Evolutionary conservation across 2,797 vertebrate species (phyloP), one percentile per base, ranked within the genome.

Genomic region (Cuniculus paca): DNA sequence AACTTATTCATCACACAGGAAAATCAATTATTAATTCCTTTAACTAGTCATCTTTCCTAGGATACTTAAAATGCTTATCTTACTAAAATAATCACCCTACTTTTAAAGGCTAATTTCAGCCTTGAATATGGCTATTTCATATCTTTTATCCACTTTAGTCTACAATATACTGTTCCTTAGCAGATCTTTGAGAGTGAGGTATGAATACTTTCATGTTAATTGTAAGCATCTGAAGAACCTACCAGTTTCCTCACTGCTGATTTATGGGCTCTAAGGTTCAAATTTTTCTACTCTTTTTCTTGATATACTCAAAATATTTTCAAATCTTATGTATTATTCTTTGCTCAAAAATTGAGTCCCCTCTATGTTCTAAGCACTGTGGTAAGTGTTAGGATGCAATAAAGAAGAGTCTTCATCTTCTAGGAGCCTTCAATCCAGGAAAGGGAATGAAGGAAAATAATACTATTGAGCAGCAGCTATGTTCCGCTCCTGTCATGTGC

Each of bases 141-240:
- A 39, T 79, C 20, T 3, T 80, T 87, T 88, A 79, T 3, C 12
- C n/a, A 89, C 9, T 87, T 85, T 36, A 50, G 6, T 72, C 28
- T 74, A 0, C 20, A 83, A 94, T 75, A 56, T 75, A 86, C 39
- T 74, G 19, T 75, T 92, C 56, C 61, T 84, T 82, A 28, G 52
- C 48, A 83, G 22, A 83, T 39, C 60, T 94, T 90, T 85, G 26
- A 88, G 31, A 93, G 50, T n/a, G 78, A 82, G 79, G 70, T 20
- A 45, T 39, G 65, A 91, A 87, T 91, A 78, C 65, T 95, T 94
- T 75, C 63, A 84, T 84, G 45, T 93, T 85, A 82, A 77, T 80
- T 82, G 24, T 58, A 72, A 89, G 91, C 36, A 72, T 77, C n/a
- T 16, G 48, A 87, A 50, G 39, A 87, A 45, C 19, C 60, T 36